Conservation (phyloP, 2,888 invertebrate species). For the Congeria kusceri region DNA sequence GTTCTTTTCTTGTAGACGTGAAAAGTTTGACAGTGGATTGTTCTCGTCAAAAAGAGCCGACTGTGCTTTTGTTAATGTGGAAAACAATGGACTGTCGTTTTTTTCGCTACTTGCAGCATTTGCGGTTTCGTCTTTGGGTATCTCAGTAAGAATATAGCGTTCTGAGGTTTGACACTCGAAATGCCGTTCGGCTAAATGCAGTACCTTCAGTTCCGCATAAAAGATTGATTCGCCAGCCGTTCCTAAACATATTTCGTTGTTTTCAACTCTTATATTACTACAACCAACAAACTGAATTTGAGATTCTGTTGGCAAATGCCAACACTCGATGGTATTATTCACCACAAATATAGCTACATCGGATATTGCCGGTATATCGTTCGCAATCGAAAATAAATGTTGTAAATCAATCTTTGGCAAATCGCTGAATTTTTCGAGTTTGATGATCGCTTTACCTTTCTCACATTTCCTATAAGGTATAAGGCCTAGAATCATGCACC, state of each 20-base stretch:
- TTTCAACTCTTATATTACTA: slow-evolving; percentile 11
- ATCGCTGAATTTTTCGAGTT: slow-evolving; percentile 2
- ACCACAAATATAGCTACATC: slow-evolving; percentile 16
- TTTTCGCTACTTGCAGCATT: background rate
- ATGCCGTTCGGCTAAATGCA: slow-evolving; percentile 22
- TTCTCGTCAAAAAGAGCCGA: slow-evolving; percentile 21
- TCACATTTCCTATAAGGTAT: background rate
- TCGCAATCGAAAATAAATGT: background rate
- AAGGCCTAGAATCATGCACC: slow-evolving; percentile 17
- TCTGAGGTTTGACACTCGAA: slow-evolving; percentile 14
- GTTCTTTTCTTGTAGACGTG: slow-evolving; percentile 13
- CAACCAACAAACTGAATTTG: background rate
- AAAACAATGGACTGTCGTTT: slow-evolving; percentile 12
- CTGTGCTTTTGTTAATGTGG: slow-evolving; percentile 13
- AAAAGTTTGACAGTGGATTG: slow-evolving; percentile 13
- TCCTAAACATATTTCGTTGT: slow-evolving; percentile 25
- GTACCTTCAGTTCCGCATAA: slow-evolving; percentile 20
- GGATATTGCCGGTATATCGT: slow-evolving; percentile 10
- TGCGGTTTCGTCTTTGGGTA: background rate
- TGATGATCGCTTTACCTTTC: background rate
- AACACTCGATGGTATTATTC: slow-evolving; percentile 15
- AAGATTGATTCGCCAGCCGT: slow-evolving; percentile 17
- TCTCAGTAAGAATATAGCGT: slow-evolving; percentile 14
- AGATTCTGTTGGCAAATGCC: slow-evolving; percentile 19
- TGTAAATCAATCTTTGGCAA: slow-evolving; percentile 2